A percentile compares a stretch with the other conserved stretches of the same genome.
Evolutionary conservation across 2,797 vertebrate species (phyloP).

Genomic region (Syngnathus rostellatus): DNA sequence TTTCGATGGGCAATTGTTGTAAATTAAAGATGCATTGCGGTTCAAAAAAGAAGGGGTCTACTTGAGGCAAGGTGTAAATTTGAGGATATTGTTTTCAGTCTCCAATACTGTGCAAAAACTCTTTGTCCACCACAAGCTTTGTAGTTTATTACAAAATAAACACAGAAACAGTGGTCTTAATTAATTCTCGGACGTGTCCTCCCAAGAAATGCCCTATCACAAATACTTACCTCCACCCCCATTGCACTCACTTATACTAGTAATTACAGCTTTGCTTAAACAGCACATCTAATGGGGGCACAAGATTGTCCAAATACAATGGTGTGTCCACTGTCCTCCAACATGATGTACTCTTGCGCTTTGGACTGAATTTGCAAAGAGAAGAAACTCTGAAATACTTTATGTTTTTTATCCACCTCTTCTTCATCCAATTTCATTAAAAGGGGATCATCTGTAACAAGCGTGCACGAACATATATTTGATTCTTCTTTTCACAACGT

Average conservation of each 20-base stretch:
- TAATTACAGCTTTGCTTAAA: slow-evolving; percentile 10
- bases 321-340: slow-evolving; percentile 33
- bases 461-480: slow-evolving; percentile 3
- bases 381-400: not conserved
- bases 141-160: no score
- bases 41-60: no score
- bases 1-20: no score
- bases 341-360: slow-evolving; percentile 51
- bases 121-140: no score
- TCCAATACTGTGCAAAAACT: no score
- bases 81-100: no score
- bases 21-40: no score
- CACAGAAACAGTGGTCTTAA: not conserved
- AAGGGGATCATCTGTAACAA: slow-evolving; percentile 1
- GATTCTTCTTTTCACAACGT: slow-evolving; percentile 10
- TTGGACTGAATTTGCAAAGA: slow-evolving; percentile 56
- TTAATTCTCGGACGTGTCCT: not conserved
- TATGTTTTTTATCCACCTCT: not conserved
- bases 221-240: not conserved
- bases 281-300: not conserved
- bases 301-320: slow-evolving; percentile 8
- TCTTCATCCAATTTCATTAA: slow-evolving; percentile 16
- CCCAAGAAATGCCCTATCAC: not conserved
- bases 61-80: no score
- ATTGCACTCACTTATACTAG: not conserved